phyloP scores from a whole-genome alignment of 2,797 vertebrate genomes.

The Momotus momota region DNA sequence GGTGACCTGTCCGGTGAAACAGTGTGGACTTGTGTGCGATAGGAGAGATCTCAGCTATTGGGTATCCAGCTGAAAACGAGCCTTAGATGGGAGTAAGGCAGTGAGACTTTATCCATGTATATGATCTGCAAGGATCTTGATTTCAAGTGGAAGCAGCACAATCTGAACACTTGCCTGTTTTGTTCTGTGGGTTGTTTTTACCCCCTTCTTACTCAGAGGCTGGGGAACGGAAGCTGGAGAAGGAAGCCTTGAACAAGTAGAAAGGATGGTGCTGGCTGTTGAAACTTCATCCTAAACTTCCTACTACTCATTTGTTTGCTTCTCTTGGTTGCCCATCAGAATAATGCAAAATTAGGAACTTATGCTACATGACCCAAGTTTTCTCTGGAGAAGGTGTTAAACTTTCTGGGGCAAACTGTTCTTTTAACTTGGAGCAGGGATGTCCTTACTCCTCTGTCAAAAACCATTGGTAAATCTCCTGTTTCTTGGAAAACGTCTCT shows the following conservation, averaged over 20 bases:
- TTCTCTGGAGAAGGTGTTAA: neutral
- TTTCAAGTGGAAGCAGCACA: neutral
- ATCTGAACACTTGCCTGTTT: neutral
- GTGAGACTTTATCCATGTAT: neutral
- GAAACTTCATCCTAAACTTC: neutral
- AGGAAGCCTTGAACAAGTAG: neutral
- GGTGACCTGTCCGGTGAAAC: neutral
- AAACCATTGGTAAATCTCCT: neutral
- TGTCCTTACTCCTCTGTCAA: neutral
- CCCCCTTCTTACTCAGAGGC: neutral
- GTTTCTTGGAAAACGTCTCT: neutral
- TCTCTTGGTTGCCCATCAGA: neutral
- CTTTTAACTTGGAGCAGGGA: neutral
- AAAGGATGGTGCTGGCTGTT: neutral
- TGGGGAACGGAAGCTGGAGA: slow-evolving; percentile 38
- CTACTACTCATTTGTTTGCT: neutral
- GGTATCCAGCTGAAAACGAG: neutral
- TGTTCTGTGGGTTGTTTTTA: neutral
- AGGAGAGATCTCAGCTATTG: neutral
- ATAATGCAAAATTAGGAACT: neutral
- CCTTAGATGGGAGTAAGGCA: neutral
- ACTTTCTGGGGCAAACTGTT: neutral
- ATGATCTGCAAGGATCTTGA: neutral
- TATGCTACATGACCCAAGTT: neutral
- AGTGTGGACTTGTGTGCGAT: neutral